Conservation (phyloP, 2,797 vertebrate species). For the Xerus rutilus region DNA sequence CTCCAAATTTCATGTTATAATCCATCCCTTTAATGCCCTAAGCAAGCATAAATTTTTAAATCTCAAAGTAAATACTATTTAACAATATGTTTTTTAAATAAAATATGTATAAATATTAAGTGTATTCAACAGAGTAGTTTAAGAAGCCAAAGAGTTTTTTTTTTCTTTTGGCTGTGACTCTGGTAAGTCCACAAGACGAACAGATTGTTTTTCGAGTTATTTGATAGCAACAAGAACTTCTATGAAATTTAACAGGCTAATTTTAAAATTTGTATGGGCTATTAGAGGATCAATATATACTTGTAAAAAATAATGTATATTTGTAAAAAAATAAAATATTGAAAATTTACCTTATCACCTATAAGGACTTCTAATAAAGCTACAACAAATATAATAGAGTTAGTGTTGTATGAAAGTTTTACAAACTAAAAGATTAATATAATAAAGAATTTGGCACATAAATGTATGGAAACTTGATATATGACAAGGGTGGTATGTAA, state of each 20-base stretch:
- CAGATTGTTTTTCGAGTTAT: neutral
- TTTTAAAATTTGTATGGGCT: constrained; percentile 1
- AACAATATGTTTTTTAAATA: constrained; percentile 11
- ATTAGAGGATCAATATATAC: neutral
- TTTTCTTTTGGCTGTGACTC: neutral
- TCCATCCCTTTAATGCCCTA: neutral
- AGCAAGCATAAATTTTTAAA: neutral
- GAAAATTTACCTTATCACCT: neutral
- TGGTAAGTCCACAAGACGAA: neutral
- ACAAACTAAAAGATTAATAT: neutral
- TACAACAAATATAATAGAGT: neutral
- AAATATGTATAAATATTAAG: neutral
- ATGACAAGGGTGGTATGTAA: neutral
- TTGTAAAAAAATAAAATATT: neutral
- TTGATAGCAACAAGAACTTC: neutral
- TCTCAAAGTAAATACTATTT: neutral
- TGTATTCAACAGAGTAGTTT: neutral
- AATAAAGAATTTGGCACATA: neutral
- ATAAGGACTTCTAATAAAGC: neutral
- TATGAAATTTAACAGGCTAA: neutral
- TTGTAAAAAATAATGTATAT: neutral
- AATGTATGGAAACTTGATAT: neutral
- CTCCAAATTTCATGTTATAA: neutral
- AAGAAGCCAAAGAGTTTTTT: neutral
- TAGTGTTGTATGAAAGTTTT: neutral